Conservation (phyloP, 2,113 vertebrate genomes). For the Dasypus novemcinctus region DNA sequence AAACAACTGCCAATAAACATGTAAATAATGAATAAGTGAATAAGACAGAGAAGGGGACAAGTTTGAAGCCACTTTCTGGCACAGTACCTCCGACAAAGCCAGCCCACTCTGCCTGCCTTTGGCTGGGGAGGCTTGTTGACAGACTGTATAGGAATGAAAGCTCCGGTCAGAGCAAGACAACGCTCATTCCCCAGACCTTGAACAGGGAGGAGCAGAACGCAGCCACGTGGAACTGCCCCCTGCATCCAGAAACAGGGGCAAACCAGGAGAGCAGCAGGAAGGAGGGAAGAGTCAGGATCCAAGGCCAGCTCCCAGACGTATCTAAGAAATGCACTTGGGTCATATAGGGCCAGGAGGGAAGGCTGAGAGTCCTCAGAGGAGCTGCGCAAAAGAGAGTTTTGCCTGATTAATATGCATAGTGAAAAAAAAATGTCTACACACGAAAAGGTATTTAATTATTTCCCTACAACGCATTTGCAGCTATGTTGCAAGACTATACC, state of each 20-base stretch:
- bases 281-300: background rate
- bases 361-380: background rate
- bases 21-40: background rate
- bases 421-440: conserved; percentile 6
- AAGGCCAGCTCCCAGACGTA: no score
- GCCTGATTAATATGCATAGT: background rate
- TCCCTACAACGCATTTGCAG: conserved; percentile 84
- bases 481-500: conserved; percentile 85
- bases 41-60: background rate
- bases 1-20: background rate
- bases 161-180: background rate
- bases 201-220: background rate
- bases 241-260: background rate
- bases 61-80: background rate
- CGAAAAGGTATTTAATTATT: conserved; percentile 73
- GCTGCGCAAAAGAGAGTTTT: background rate
- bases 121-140: background rate
- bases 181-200: background rate
- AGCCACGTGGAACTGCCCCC: no score
- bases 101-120: background rate
- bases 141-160: background rate
- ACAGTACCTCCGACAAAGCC: background rate
- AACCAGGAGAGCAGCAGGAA: background rate
- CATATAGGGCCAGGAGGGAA: background rate
- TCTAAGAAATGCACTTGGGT: background rate